Percentiles rank a stretch among this genome's conserved stretches.
These are phyloP conservation scores for Eupithecia centaureata DNA, from an alignment of 2,888 invertebrate genomes.

Conservation along the genomic window DNA sequence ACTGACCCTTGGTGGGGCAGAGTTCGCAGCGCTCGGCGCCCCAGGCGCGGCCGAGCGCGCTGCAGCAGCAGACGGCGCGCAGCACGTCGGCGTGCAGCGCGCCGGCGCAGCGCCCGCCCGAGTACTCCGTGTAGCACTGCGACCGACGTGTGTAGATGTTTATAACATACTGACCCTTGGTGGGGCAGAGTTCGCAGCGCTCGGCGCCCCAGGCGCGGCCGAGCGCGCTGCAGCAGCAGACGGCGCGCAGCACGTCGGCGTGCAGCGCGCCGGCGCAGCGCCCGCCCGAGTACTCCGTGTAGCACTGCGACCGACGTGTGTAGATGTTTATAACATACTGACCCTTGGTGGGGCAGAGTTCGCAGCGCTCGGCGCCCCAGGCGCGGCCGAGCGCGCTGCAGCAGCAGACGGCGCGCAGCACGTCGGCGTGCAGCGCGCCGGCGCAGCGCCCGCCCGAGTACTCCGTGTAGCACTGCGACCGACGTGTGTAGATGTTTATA, in stretches of 20 bases:
- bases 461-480: slow-evolving; percentile 90
- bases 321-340: slow-evolving; percentile 1
- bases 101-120: slow-evolving; percentile 88
- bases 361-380: slow-evolving; percentile 89
- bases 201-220: too few relatives aligned
- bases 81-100: slow-evolving; percentile 88
- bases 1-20: slow-evolving; percentile 87
- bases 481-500: too few relatives aligned
- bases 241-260: too few relatives aligned
- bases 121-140: slow-evolving; percentile 89
- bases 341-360: slow-evolving; percentile 88
- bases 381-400: slow-evolving; percentile 91
- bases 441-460: slow-evolving; percentile 89
- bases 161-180: too few relatives aligned
- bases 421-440: slow-evolving; percentile 86
- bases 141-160: slow-evolving; percentile 90
- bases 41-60: slow-evolving; percentile 90
- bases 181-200: too few relatives aligned
- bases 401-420: slow-evolving; percentile 89
- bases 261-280: too few relatives aligned
- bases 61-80: slow-evolving; percentile 91
- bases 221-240: too few relatives aligned
- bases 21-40: slow-evolving; percentile 88
- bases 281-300: too few relatives aligned
- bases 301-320: too few relatives aligned